phyloP scores from a whole-genome alignment of 2,113 vertebrate genomes.

The Mobula hypostoma region DNA sequence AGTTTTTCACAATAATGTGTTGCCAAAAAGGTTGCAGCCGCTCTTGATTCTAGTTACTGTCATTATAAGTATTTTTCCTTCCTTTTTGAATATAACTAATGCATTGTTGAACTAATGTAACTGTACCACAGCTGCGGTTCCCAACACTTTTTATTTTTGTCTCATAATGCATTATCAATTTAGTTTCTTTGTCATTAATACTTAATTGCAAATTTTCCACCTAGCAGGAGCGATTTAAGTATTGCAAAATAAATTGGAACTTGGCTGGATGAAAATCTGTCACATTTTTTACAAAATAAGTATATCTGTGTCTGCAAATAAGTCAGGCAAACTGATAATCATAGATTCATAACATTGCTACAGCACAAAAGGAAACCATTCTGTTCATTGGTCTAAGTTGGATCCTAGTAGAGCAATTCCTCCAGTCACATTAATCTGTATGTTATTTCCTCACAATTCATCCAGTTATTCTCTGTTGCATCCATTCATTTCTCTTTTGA shows the following conservation, averaged over 20 bases:
- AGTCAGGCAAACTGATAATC: not conserved
- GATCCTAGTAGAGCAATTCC: too few relatives aligned
- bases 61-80: not conserved
- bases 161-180: not conserved
- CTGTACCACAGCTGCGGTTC: not conserved
- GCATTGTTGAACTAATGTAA: too few relatives aligned
- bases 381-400: too few relatives aligned
- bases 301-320: not conserved
- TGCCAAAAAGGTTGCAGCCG: not conserved
- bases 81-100: not conserved
- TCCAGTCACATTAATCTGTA: too few relatives aligned
- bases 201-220: not conserved
- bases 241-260: not conserved
- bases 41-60: not conserved
- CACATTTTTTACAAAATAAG: not conserved
- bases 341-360: not conserved
- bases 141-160: not conserved
- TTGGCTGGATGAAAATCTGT: not conserved
- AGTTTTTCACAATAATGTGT: not conserved
- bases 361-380: not conserved
- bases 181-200: not conserved
- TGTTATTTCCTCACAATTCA: too few relatives aligned
- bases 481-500: too few relatives aligned
- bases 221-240: not conserved
- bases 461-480: too few relatives aligned